Percentiles rank a stretch among this genome's conserved stretches.
These are phyloP conservation scores for Hirudinaria manillensis DNA, from an alignment of 2,888 invertebrate genomes.

Conservation along the genomic window DNA sequence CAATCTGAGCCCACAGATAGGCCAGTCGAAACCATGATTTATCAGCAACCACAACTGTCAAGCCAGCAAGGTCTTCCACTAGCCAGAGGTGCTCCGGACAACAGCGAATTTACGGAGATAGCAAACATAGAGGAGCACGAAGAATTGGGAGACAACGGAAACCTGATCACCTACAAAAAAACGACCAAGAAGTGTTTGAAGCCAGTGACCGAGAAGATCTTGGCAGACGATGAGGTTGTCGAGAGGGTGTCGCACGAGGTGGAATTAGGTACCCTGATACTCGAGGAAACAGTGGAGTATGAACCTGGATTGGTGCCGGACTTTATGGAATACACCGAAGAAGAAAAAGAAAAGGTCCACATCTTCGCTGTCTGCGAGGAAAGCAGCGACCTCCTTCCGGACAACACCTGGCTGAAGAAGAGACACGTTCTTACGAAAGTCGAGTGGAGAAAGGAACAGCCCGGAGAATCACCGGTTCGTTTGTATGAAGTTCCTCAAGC, in stretches of 20 bases:
- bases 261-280: background rate
- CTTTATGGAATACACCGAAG: background rate
- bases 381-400: conserved; percentile 8
- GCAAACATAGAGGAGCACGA: conserved; percentile 9
- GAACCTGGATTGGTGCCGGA: conserved; percentile 12
- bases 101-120: background rate
- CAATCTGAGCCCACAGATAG: background rate
- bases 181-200: background rate
- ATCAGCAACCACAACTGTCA: background rate
- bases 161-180: background rate
- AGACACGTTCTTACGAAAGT: background rate
- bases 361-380: background rate
- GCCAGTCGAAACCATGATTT: background rate
- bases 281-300: background rate
- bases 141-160: conserved; percentile 12
- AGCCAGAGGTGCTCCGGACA: background rate
- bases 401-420: conserved; percentile 22
- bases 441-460: background rate
- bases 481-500: background rate
- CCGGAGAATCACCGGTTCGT: background rate
- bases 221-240: background rate
- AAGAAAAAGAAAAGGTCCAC: conserved; percentile 8
- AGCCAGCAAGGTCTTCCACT: background rate
- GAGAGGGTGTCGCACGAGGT: conserved; percentile 17
- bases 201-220: conserved; percentile 14